Evolutionary conservation across 2,113 vertebrate species (phyloP).

Genomic region (Psilopsiagon aurifrons): DNA sequence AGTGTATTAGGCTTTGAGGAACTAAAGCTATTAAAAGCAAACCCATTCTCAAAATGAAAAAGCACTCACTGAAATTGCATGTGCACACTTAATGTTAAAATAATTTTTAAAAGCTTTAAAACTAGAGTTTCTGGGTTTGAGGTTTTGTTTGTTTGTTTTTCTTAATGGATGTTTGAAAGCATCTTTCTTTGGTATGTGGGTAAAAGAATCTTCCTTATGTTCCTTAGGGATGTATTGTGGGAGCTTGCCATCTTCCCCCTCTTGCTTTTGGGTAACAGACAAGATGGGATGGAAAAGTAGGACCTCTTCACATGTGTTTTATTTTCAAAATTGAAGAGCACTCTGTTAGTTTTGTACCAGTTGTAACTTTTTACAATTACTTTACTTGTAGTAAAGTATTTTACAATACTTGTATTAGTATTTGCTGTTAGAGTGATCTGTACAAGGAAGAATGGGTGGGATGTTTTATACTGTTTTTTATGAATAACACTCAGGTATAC

Average conservation of each 20-base stretch:
- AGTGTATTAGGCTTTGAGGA: neutral
- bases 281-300: neutral
- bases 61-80: neutral
- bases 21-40: neutral
- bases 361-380: neutral
- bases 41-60: neutral
- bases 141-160: neutral
- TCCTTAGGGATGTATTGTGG: neutral
- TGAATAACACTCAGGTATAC: neutral
- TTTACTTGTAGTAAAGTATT: neutral
- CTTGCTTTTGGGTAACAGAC: neutral
- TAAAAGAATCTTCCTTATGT: neutral
- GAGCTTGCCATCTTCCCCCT: neutral
- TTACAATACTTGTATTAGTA: neutral
- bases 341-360: neutral
- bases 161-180: neutral
- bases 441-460: neutral
- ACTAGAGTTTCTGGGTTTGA: neutral
- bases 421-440: neutral
- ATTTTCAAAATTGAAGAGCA: neutral
- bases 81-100: neutral
- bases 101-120: neutral
- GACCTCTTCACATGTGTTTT: neutral
- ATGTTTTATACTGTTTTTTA: neutral
- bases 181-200: neutral